Conservation (phyloP, 64 coral and sea anemone species). For the Hydrozoanthus tunicans region DNA sequence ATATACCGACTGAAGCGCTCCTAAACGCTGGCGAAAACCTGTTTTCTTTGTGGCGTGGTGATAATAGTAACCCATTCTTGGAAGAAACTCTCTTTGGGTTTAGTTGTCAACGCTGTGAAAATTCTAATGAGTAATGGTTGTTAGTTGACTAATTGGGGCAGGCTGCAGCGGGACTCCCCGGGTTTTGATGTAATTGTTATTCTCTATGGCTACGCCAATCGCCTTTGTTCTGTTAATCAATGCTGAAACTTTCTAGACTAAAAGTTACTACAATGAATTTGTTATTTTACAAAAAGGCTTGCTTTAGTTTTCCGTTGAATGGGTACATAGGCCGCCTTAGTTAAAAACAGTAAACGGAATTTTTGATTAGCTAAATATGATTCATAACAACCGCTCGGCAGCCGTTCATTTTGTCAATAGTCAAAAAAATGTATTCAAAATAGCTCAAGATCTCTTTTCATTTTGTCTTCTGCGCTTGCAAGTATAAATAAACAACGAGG, state of each 20-base stretch:
- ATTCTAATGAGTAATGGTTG: not conserved
- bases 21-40: not conserved
- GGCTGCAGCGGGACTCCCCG: not conserved
- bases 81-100: not conserved
- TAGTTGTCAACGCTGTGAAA: slow-evolving; percentile 5
- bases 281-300: too few species aligned
- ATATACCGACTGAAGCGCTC: not conserved
- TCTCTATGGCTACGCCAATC: slow-evolving; percentile 10
- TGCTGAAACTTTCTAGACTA: not conserved
- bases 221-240: not conserved
- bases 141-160: slow-evolving; percentile 13
- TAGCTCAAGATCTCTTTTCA: slow-evolving; percentile 28
- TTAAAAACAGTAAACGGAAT: too few species aligned
- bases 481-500: slow-evolving; percentile 3
- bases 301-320: not conserved
- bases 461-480: not conserved
- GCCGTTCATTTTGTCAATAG: not conserved
- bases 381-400: not conserved
- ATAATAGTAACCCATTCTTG: not conserved
- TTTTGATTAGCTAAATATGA: not conserved
- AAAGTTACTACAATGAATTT: not conserved
- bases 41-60: not conserved
- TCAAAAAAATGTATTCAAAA: slow-evolving; percentile 17
- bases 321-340: too few species aligned
- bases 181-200: not conserved